Evolutionary conservation across 2,113 vertebrate species (phyloP).

Genomic region (Actinemys pallida): DNA sequence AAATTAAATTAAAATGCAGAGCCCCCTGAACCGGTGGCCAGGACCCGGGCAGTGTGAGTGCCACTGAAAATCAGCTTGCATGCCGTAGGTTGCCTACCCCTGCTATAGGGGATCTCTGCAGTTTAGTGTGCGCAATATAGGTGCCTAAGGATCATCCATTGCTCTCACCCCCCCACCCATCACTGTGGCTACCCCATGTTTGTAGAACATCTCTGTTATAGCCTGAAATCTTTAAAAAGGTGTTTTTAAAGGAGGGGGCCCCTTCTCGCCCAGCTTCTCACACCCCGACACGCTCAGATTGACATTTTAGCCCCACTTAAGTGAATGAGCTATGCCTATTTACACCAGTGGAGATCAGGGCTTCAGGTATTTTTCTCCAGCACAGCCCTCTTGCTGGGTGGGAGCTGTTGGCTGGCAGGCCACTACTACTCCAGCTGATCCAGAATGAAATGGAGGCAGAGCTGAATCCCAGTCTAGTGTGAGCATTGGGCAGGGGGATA

Average conservation of each 20-base stretch:
- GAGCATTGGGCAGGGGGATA: constrained; percentile 8
- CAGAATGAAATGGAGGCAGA: not conserved
- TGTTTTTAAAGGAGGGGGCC: not conserved
- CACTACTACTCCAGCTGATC: not conserved
- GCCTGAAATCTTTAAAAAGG: not conserved
- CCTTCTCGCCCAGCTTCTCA: not conserved
- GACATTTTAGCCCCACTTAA: not conserved
- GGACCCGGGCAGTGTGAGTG: no score
- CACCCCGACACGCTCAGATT: not conserved
- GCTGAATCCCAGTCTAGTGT: not conserved
- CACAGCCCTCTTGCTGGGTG: not conserved
- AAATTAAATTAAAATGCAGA: no score
- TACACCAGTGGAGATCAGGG: no score
- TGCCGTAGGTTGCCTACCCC: no score
- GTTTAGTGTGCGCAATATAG: not conserved
- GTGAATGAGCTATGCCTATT: not conserved
- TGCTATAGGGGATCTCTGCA: not conserved
- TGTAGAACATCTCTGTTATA: not conserved
- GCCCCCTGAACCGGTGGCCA: no score
- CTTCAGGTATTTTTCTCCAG: not conserved
- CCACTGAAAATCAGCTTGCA: no score
- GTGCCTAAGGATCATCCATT: not conserved
- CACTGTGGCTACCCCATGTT: no score
- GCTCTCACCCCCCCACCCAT: not conserved
- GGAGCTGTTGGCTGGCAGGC: not conserved